Evolutionary conservation across 2,797 vertebrate species (phyloP).

Genomic region (Characodon lateralis): DNA sequence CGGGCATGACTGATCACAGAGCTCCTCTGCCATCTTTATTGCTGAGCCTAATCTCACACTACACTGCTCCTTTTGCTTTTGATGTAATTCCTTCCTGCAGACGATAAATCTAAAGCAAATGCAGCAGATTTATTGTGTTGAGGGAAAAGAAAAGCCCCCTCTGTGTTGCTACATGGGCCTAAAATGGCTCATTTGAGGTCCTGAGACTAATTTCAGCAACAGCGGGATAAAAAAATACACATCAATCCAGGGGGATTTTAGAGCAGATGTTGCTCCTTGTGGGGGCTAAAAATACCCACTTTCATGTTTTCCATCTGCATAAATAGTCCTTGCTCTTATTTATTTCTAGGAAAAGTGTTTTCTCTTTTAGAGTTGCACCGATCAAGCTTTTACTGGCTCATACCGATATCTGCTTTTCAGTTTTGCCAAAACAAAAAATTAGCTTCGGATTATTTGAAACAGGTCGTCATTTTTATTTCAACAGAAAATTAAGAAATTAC

Average conservation of each 20-base stretch:
- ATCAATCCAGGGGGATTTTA: slow-evolving; percentile 16
- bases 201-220: slow-evolving; percentile 11
- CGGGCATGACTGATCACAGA: slow-evolving; percentile 65
- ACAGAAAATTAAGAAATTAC: background rate
- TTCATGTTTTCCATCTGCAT: slow-evolving; percentile 8
- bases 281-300: background rate
- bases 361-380: background rate
- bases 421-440: background rate
- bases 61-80: slow-evolving; percentile 32
- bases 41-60: slow-evolving; percentile 50
- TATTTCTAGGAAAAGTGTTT: slow-evolving; percentile 31
- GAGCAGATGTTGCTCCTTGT: slow-evolving; percentile 2
- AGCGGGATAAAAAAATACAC: background rate
- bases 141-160: slow-evolving; percentile 9
- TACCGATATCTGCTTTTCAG: no score
- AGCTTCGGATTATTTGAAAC: background rate
- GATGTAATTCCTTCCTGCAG: slow-evolving; percentile 41
- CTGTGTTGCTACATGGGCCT: slow-evolving; percentile 9
- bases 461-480: background rate
- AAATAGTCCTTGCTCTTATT: slow-evolving; percentile 16
- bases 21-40: slow-evolving; percentile 47
- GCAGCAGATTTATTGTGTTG: slow-evolving; percentile 32
- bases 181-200: slow-evolving; percentile 10
- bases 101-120: slow-evolving; percentile 35
- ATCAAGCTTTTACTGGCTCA: background rate